A percentile compares a stretch with the other conserved stretches of the same genome.
phyloP scores from a whole-genome alignment of 1,140 invertebrate genomes.

The Mya arenaria region DNA sequence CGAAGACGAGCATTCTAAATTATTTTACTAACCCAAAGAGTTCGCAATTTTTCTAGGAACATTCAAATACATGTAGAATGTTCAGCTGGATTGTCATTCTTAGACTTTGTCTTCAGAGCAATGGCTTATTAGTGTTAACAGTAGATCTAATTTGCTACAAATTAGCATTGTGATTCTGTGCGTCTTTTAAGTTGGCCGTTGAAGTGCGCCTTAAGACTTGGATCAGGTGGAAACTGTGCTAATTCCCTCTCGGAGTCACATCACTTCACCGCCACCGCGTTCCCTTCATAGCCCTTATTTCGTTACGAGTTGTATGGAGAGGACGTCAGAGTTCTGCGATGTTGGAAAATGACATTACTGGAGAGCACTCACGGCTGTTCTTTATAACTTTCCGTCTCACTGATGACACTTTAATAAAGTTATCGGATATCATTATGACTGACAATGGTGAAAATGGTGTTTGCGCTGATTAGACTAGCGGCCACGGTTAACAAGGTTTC shows the following conservation, averaged over 20 bases:
- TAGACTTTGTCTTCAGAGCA: too few relatives aligned
- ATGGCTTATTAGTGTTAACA: too few relatives aligned
- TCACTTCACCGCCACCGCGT: conserved; percentile 27
- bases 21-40: too few relatives aligned
- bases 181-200: background rate
- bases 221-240: conserved; percentile 48
- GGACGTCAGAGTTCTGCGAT: conserved; percentile 24
- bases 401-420: conserved; percentile 58
- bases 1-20: too few relatives aligned
- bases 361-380: conserved; percentile 30
- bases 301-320: conserved; percentile 31
- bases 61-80: too few relatives aligned
- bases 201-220: background rate
- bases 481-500: conserved; percentile 50
- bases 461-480: conserved; percentile 48
- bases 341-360: conserved; percentile 50
- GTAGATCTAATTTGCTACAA: background rate
- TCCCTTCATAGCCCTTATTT: conserved; percentile 10
- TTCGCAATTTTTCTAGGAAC: too few relatives aligned
- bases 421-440: conserved; percentile 48
- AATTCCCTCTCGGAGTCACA: conserved; percentile 48
- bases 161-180: background rate
- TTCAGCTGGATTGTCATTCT: too few relatives aligned
- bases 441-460: conserved; percentile 55
- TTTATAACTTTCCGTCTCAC: conserved; percentile 34